Base-by-base conservation (phyloP, 2,113 vertebrate genomes). In the Colaptes auratus region DNA sequence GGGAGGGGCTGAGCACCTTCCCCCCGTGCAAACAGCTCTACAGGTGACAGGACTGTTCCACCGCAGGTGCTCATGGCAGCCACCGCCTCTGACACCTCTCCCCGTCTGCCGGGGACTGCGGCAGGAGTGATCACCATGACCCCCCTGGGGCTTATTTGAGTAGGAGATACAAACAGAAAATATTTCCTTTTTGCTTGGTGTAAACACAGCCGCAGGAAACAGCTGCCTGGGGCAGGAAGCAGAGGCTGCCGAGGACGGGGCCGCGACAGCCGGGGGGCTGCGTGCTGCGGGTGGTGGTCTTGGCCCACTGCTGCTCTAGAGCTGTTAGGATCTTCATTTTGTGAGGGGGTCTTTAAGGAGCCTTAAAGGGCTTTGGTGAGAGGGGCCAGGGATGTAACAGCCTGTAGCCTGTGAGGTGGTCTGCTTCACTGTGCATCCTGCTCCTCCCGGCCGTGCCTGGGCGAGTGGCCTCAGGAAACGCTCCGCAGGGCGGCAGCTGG, bases 181-280 rank as follows among this genome's bases (percentile, higher is more conserved):
- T 28, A 16, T 56, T 86, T 83, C 91, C 88, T 83, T 24, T 96
- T 69, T 88, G 10, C 72, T 67, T 86, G 1, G 0, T 81, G 50
- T 65, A 66, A 90, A 88, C 58, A 66, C 39, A 69, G 67, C 82
- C 86, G 52, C 91, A 96, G 95, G 96, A 96, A 97, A 78, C 0
- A 6, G 83, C 36, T 75, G 60, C 11, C 6, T 21, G n/a, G 65
- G 82, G 95, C 94, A 92, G 96, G 93, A 95, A 95, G 77, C 86
- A 82, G 90, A 91, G 94, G 89, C 92, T 91, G 75, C 55, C 13
- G 72, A 63, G 82, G 91, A 74, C 52, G 74, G 56, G 76, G 84
- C 58, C 63, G 65, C 35, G 71, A 84, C 21, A 76, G 35, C 10
- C 15, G 3, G 67, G 0, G 33, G 35, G 44, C 19, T 46, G 13